phyloP scores from a whole-genome alignment of 2,113 vertebrate genomes.

The Clinocottus analis region DNA sequence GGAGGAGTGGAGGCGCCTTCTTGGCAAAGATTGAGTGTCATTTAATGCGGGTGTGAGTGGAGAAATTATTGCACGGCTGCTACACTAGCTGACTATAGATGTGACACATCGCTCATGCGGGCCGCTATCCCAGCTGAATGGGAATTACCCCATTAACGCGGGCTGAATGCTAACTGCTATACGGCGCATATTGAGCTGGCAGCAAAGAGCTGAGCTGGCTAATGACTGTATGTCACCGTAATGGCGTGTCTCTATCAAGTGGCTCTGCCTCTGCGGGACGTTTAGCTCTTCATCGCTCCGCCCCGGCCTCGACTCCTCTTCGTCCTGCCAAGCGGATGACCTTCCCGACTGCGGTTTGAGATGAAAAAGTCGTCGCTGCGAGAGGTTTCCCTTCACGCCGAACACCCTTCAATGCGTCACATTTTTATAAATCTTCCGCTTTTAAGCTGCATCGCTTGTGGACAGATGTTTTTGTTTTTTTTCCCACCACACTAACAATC shows the following conservation, averaged over 20 bases:
- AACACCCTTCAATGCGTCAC: constrained; percentile 4
- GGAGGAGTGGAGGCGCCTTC: constrained; percentile 51
- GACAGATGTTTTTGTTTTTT: constrained; percentile 22
- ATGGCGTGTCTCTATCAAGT: constrained; percentile 71
- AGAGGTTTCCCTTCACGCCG: constrained; percentile 9
- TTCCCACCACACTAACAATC: neutral
- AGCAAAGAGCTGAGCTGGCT: constrained; percentile 76
- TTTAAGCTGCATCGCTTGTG: neutral
- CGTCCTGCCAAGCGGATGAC: constrained; percentile 48
- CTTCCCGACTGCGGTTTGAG: constrained; percentile 56
- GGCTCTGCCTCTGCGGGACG: constrained; percentile 58
- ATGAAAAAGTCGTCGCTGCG: constrained; percentile 27
- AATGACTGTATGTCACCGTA: constrained; percentile 70
- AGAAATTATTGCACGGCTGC: constrained; percentile 70
- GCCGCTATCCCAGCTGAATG: constrained; percentile 72
- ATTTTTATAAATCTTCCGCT: constrained; percentile 20
- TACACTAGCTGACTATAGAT: constrained; percentile 67
- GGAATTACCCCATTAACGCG: constrained; percentile 73
- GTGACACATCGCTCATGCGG: constrained; percentile 67
- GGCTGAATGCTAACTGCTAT: constrained; percentile 70
- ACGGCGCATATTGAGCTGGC: constrained; percentile 60
- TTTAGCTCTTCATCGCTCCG: constrained; percentile 43
- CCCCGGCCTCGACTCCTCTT: constrained; percentile 48
- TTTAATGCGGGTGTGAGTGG: constrained; percentile 71
- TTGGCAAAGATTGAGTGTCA: constrained; percentile 71